phyloP scores from a whole-genome alignment of 2,797 vertebrate genomes.

The Aplochiton taeniatus region DNA sequence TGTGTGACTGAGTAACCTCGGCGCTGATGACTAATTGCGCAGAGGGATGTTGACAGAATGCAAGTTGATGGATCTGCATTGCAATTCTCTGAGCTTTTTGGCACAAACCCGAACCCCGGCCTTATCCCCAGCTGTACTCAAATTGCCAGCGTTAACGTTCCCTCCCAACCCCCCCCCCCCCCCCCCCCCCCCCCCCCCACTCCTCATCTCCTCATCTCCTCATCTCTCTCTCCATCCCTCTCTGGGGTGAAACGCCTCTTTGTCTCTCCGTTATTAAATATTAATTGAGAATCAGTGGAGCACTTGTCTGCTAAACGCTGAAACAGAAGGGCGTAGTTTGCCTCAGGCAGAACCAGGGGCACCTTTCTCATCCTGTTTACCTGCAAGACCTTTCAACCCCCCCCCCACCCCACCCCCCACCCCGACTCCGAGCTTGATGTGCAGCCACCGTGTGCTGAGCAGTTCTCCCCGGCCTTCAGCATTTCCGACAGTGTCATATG shows the following conservation, averaged over 20 bases:
- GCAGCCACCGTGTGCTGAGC: constrained; percentile 53
- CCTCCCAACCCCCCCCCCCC: not conserved
- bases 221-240: constrained; percentile 13
- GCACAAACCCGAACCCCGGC: not conserved
- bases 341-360: constrained; percentile 67
- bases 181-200: no score
- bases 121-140: constrained; percentile 1
- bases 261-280: constrained; percentile 74
- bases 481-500: constrained; percentile 60
- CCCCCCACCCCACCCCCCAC: no score
- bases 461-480: constrained; percentile 49
- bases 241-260: constrained; percentile 48
- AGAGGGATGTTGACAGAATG: constrained; percentile 3
- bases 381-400: constrained; percentile 49
- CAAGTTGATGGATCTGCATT: not conserved
- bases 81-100: not conserved
- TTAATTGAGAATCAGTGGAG: constrained; percentile 79
- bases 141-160: constrained; percentile 29
- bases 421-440: constrained; percentile 47
- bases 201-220: constrained; percentile 33
- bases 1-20: not conserved
- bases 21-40: constrained; percentile 1
- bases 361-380: constrained; percentile 65
- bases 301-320: constrained; percentile 77
- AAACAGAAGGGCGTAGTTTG: constrained; percentile 71